A percentile compares a stretch with the other conserved stretches of the same genome.
Evolutionary conservation across 2,113 vertebrate species (phyloP).

Genomic region (Turdus rufiventris): DNA sequence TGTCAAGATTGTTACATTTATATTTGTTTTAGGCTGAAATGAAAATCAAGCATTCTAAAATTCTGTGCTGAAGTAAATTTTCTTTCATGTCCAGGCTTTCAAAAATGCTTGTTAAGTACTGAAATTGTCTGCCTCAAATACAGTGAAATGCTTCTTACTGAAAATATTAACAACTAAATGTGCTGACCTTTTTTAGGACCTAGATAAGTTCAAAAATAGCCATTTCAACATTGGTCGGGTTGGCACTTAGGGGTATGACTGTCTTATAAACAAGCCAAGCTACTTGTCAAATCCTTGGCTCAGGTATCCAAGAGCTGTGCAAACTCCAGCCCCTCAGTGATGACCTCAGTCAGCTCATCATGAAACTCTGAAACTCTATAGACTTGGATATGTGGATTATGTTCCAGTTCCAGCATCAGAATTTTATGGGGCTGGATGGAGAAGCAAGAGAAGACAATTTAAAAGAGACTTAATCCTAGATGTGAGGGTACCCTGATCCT

Average conservation of each 20-base stretch:
- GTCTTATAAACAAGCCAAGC: background rate
- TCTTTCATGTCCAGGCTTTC: background rate
- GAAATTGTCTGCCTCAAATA: background rate
- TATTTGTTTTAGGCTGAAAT: background rate
- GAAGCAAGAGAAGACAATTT: background rate
- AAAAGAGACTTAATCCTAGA: background rate
- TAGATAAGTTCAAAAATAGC: background rate
- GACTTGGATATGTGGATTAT: background rate
- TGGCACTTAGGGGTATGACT: background rate
- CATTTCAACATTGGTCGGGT: background rate
- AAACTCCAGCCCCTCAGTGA: background rate
- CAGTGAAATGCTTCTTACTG: background rate
- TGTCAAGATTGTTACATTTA: background rate
- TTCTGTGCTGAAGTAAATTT: background rate
- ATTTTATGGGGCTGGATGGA: background rate
- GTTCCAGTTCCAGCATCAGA: background rate
- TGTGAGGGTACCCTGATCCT: background rate
- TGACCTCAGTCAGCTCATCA: background rate
- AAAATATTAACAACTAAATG: background rate
- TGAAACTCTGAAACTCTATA: background rate
- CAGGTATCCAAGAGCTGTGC: background rate
- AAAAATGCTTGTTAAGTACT: background rate
- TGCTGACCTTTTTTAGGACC: background rate
- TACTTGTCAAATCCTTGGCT: background rate
- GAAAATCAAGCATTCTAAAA: background rate